Conservation (phyloP, 2,888 invertebrate species). For the Aspidiotus rigidus region DNA sequence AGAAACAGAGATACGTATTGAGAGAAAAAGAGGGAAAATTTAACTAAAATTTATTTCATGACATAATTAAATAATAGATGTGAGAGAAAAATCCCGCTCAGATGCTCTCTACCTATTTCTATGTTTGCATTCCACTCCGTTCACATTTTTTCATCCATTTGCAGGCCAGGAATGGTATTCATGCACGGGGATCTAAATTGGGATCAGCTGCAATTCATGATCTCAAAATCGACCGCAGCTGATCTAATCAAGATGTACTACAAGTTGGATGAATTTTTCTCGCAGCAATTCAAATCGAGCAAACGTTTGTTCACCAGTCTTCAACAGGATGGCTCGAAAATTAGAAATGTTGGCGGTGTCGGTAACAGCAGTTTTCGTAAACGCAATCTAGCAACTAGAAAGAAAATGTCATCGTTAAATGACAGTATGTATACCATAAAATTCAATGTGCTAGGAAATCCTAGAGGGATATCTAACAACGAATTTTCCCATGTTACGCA, state of each 20-base stretch:
- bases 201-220: slow-evolving; percentile 94
- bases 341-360: slow-evolving; percentile 26
- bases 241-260: slow-evolving; percentile 94
- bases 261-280: slow-evolving; percentile 94
- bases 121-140: background rate
- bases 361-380: slow-evolving; percentile 38
- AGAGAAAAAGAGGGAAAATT: too few species aligned
- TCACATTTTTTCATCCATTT: slow-evolving; percentile 35
- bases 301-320: slow-evolving; percentile 77
- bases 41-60: too few species aligned
- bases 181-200: slow-evolving; percentile 86
- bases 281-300: slow-evolving; percentile 93
- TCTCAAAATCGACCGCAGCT: slow-evolving; percentile 92
- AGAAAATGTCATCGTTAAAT: slow-evolving; percentile 34
- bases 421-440: slow-evolving; percentile 12
- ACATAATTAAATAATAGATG: too few species aligned
- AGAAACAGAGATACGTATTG: too few species aligned
- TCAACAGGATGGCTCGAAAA: slow-evolving; percentile 44
- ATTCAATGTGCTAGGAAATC: too few species aligned
- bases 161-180: slow-evolving; percentile 76
- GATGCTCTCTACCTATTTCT: too few species aligned
- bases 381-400: slow-evolving; percentile 37
- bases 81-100: too few species aligned
- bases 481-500: background rate
- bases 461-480: too few species aligned